Percentiles rank a stretch among this genome's conserved stretches.
phyloP scores from a whole-genome alignment of 2,888 invertebrate species.

The Mamestra brassicae region DNA sequence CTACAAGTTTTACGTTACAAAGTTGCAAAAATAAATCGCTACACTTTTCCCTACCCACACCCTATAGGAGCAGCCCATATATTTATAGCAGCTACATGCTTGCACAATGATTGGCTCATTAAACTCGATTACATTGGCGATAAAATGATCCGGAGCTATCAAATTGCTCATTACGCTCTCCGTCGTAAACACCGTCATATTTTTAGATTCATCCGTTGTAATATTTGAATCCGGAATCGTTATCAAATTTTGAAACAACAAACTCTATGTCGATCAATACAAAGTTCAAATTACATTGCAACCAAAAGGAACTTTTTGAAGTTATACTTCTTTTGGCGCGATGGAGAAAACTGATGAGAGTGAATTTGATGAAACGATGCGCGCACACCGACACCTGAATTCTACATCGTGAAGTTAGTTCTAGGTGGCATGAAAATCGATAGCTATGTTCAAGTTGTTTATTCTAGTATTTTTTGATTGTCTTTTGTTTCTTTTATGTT shows the following conservation, averaged over 20 bases:
- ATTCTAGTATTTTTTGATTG: too few species aligned
- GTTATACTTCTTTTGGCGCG: too few species aligned
- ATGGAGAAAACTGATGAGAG: too few species aligned
- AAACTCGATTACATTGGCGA: constrained; percentile 62
- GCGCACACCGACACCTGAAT: too few species aligned
- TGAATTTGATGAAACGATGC: too few species aligned
- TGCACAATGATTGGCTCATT: constrained; percentile 63
- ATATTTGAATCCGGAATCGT: neutral
- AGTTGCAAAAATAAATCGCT: constrained; percentile 12
- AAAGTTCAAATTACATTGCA: neutral
- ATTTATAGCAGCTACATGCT: constrained; percentile 59
- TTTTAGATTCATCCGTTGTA: constrained; percentile 54
- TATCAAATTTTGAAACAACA: neutral
- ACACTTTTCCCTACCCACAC: constrained; percentile 7
- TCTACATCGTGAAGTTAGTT: too few species aligned
- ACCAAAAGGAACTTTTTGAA: too few species aligned
- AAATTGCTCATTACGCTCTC: constrained; percentile 55
- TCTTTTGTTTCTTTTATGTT: too few species aligned
- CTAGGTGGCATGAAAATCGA: too few species aligned
- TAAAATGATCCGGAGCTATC: constrained; percentile 63
- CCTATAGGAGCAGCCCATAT: constrained; percentile 21
- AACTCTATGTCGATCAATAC: neutral
- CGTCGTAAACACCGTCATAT: constrained; percentile 64
- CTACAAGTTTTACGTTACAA: neutral
- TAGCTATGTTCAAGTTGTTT: too few species aligned